A percentile compares a stretch with the other conserved stretches of the same genome.
Evolutionary conservation across 2,113 vertebrate genomes (phyloP).

Genomic region (Perca fluviatilis): DNA sequence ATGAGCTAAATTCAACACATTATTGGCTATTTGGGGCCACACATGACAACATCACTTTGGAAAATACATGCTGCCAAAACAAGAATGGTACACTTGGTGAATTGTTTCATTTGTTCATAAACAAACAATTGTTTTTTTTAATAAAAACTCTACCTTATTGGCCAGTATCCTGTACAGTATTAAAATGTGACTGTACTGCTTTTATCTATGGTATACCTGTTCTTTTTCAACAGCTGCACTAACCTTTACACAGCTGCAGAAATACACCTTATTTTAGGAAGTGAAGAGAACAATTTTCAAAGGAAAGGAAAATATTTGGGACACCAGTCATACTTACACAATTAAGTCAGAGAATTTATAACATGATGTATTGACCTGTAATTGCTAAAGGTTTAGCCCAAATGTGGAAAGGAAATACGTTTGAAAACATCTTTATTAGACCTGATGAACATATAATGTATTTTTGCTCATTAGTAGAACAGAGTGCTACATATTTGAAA

Average conservation of each 20-base stretch:
- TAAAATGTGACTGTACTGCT: not conserved
- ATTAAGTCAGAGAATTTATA: not conserved
- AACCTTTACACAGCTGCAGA: conserved; percentile 11
- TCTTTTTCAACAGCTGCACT: not conserved
- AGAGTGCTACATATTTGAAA: not conserved
- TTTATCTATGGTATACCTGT: not conserved
- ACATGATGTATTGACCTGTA: not conserved
- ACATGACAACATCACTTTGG: not conserved
- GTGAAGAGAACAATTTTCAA: conserved; percentile 10
- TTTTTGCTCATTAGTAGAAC: conserved; percentile 3
- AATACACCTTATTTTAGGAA: conserved; percentile 10
- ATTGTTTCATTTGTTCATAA: not conserved
- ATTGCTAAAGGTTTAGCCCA: not conserved
- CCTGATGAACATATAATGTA: not conserved
- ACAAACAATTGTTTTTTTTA: not conserved
- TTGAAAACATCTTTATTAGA: conserved; percentile 8
- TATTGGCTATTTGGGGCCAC: not conserved
- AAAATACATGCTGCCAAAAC: not conserved
- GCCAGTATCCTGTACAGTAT: conserved; percentile 2
- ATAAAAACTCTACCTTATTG: conserved; percentile 1
- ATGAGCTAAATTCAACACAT: not conserved
- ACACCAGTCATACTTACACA: not conserved
- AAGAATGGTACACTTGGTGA: not conserved
- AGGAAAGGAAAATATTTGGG: not conserved
- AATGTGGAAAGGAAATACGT: not conserved